Evolutionary conservation across 2,888 invertebrate genomes (phyloP), one percentile per base, ranked within the genome.

Genomic region (Hydropsyche betteni): DNA sequence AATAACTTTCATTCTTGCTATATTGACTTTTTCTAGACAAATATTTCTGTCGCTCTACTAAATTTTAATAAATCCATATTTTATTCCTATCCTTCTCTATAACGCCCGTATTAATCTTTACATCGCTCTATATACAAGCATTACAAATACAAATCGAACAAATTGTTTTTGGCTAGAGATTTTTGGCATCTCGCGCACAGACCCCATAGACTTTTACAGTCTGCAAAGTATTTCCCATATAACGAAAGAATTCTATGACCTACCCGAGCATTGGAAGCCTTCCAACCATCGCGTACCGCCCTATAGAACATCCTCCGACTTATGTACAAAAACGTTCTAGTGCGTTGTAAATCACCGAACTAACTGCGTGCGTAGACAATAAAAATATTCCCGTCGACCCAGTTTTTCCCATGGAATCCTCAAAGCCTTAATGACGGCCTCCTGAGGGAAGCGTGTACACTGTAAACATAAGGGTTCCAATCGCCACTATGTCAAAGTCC

Each of bases 201-300:
- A 16, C 58, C 24, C 24, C 58, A 58, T 58, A 24, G 58, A 14
- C 44, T 58, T 58, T 24, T 16, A 58, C 58, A 58, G 58, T 14
- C 58, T 58, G 58, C 44, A 10, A 44, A 44, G 44, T 44, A 44
- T 44, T 44, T 10, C 44, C 44, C 44, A 44, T n/a, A 14, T 2
- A 53, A 12, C 52, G 51, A 70, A 58, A 69, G 24, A 7, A 10
- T 38, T 14, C 14, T 70, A 24, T 72, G 72, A 72, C 72, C 72
- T 61, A 72, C 44, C 33, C 72, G 5, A 58, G 58, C 55, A 58
- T 72, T 72, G 72, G 72, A 72, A 14, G 14, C n/a, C 36, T 12
- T 72, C 72, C 72, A 55, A 72, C 51, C 69, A 24, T 24, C 24
- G 24, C 24, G 24, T 2, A 24, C 44, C 44, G 10, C 1, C 44